Percentiles rank a stretch among this genome's conserved stretches.
These are phyloP conservation scores for Gouania willdenowi DNA, from an alignment of 2,797 vertebrate species.

Conservation along the genomic window DNA sequence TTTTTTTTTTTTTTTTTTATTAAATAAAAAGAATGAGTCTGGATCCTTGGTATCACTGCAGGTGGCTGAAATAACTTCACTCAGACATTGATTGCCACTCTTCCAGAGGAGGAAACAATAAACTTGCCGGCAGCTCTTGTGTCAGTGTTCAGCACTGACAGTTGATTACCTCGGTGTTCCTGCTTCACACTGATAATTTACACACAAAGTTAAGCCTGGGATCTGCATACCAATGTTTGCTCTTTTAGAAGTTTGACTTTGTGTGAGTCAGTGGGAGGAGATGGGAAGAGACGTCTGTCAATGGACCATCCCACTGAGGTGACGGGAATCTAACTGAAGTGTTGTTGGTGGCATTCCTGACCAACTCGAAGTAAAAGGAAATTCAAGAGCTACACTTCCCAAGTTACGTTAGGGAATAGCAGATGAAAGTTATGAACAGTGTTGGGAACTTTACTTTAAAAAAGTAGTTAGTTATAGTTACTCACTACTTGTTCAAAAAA, in stretches of 20 bases:
- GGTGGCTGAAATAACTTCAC: conserved; percentile 38
- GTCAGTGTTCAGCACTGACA: conserved; percentile 29
- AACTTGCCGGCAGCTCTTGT: conserved; percentile 22
- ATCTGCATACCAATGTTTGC: background rate
- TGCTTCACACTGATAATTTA: conserved; percentile 34
- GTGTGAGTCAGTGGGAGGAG: too few relatives aligned
- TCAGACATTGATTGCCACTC: conserved; percentile 27
- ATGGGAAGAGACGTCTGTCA: too few relatives aligned
- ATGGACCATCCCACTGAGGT: too few relatives aligned
- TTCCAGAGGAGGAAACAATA: conserved; percentile 33
- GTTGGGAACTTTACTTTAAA: too few relatives aligned
- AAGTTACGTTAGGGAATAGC: too few relatives aligned
- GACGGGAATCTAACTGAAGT: too few relatives aligned
- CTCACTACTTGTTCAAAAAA: too few relatives aligned
- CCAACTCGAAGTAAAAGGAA: too few relatives aligned
- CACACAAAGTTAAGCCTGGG: conserved; percentile 8
- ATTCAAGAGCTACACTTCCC: too few relatives aligned
- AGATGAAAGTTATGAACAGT: too few relatives aligned
- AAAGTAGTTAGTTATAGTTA: too few relatives aligned
- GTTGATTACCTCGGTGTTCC: conserved; percentile 34
- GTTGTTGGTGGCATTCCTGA: too few relatives aligned
- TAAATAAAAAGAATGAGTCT: conserved; percentile 22
- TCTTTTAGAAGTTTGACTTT: background rate
- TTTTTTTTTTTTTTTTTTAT: conserved; percentile 3
- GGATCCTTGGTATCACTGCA: conserved; percentile 16